A percentile compares a stretch with the other conserved stretches of the same genome.
These are phyloP conservation scores for Mesoligia furuncula DNA, from an alignment of 2,888 invertebrate genomes.

Conservation along the genomic window DNA sequence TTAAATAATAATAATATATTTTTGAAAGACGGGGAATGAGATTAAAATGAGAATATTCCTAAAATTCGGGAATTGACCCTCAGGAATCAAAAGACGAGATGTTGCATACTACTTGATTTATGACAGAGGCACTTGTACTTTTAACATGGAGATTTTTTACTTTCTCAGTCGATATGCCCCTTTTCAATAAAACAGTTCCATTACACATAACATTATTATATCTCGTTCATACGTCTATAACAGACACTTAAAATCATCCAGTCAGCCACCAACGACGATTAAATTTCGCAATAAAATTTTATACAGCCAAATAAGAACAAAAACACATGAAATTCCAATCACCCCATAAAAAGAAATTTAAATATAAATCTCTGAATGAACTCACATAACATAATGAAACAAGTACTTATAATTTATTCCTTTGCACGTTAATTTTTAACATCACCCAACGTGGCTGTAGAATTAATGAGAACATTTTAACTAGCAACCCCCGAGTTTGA, in stretches of 20 bases:
- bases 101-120: no score
- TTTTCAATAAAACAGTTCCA: neutral
- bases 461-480: slow-evolving; percentile 61
- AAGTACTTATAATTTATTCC: slow-evolving; percentile 53
- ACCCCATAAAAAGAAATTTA: slow-evolving; percentile 30
- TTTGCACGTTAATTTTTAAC: slow-evolving; percentile 63
- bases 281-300: slow-evolving; percentile 9
- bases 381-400: slow-evolving; percentile 34
- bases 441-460: slow-evolving; percentile 44
- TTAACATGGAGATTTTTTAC: neutral
- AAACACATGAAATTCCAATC: slow-evolving; percentile 22
- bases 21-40: no score
- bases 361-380: slow-evolving; percentile 48
- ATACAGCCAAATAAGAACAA: neutral
- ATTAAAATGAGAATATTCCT: no score
- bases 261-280: neutral
- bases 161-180: no score
- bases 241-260: neutral
- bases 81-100: no score
- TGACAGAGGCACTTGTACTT: neutral
- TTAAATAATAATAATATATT: neutral
- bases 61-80: no score
- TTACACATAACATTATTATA: neutral
- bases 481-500: slow-evolving; percentile 64
- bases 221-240: neutral